phyloP scores from a whole-genome alignment of 2,113 vertebrate genomes.

The Vombatus ursinus region DNA sequence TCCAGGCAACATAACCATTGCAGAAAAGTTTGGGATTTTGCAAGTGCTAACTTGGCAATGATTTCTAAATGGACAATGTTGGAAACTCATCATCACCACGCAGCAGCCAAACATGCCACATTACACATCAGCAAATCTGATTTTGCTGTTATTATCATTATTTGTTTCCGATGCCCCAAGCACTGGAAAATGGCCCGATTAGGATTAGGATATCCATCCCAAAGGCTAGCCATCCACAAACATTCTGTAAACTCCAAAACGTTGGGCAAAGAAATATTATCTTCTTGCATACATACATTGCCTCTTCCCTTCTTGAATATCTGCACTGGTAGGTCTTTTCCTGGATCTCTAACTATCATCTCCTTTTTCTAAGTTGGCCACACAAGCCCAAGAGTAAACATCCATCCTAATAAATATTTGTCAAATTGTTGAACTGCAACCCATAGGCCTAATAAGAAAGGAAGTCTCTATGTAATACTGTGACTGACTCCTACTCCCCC shows the following conservation, averaged over 20 bases:
- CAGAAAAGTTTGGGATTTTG: not conserved
- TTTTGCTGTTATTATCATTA: not conserved
- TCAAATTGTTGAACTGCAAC: not conserved
- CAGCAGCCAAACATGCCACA: not conserved
- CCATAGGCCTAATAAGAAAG: not conserved
- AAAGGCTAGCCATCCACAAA: not conserved
- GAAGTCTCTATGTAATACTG: not conserved
- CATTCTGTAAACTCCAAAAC: not conserved
- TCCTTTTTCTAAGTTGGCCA: not conserved
- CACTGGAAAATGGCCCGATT: not conserved
- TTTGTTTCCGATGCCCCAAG: not conserved
- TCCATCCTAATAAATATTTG: not conserved
- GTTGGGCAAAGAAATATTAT: not conserved
- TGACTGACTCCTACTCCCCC: not conserved
- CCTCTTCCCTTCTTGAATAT: not conserved
- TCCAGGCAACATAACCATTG: not conserved
- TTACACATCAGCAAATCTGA: not conserved
- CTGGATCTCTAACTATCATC: not conserved
- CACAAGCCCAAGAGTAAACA: not conserved
- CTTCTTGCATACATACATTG: not conserved
- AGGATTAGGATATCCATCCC: not conserved
- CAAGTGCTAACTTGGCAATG: not conserved
- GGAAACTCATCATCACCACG: not conserved
- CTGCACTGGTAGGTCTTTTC: not conserved
- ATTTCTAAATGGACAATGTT: not conserved